These are phyloP conservation scores for Odontesthes bonariensis DNA, from an alignment of 2,113 vertebrate genomes.

Conservation along the genomic window DNA sequence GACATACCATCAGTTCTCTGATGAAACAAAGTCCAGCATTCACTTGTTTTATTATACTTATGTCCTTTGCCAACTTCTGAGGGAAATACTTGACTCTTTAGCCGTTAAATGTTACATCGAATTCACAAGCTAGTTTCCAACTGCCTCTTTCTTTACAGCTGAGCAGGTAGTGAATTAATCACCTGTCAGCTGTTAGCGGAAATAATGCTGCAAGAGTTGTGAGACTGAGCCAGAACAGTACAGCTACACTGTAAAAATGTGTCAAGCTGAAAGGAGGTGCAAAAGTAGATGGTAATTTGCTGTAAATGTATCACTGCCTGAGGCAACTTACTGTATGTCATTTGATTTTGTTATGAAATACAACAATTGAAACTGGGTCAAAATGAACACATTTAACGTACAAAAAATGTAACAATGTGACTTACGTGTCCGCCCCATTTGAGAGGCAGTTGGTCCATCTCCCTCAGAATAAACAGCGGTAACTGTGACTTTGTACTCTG, in stretches of 20 bases:
- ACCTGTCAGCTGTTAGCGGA: neutral
- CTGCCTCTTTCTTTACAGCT: neutral
- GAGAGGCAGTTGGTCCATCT: conserved; percentile 84
- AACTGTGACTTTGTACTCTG: conserved; percentile 89
- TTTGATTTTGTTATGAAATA: neutral
- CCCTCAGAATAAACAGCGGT: conserved; percentile 88
- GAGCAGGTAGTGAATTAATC: neutral
- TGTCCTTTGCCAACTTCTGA: too few relatives aligned
- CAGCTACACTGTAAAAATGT: neutral
- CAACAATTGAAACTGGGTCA: neutral
- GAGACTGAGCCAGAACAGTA: conserved; percentile 2
- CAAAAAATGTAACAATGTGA: neutral
- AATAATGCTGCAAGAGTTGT: neutral
- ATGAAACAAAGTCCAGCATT: too few relatives aligned
- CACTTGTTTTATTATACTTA: too few relatives aligned
- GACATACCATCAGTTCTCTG: too few relatives aligned
- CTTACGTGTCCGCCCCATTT: conserved; percentile 84
- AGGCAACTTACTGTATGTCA: too few relatives aligned
- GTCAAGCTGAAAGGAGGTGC: neutral
- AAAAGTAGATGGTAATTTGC: neutral
- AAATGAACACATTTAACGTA: neutral
- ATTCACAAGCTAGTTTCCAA: too few relatives aligned
- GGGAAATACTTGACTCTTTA: neutral
- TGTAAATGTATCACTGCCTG: neutral
- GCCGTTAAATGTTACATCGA: neutral